Base-by-base conservation (phyloP, 2,888 invertebrate species). In the Eupithecia pulchellata region DNA sequence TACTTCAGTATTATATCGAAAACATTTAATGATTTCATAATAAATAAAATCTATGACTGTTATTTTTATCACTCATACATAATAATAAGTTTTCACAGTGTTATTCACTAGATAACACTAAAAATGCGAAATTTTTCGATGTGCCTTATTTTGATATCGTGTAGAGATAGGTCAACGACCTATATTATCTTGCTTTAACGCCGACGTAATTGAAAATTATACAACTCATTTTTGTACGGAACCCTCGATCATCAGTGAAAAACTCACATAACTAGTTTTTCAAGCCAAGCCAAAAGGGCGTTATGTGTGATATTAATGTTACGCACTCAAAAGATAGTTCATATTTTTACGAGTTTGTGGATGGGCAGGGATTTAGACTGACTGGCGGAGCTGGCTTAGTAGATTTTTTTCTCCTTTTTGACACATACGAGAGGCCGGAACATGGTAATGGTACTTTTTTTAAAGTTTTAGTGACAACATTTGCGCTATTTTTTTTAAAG, bases 271-370 rank as follows among this genome's bases (percentile, higher is more conserved):
- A n/a, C 25, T 52, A 25, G 25, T 84, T 85, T 85, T 85, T 83
- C 82, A 81, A 81, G 79, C 77, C 78, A 68, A 68, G 76, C 76
- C 70, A 78, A n/a, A n/a, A 68, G 73, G 77, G 80, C 77, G 77
- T 72, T 72, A 70, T 75, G 70, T 74, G 78, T 78, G 77, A 81
- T 84, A 87, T 84, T 86, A 86, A 84, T 82, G 81, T 78, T 77
- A 73, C 75, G 66, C 71, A 73, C 71, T 75, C 69, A 72, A 64
- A 72, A 58, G 65, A 71, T 71, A 75, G 73, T 75, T 73, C 71
- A 69, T 71, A 67, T 57, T 65, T 68, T 68, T 70, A 57, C 36
- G 69, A 67, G 58, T 61, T 36, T 27, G 27, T 4, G 32, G 30
- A n/a, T 8, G 34, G 34, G 17, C 14, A 8, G n/a, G 29, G 58